Evolutionary conservation across 2,888 invertebrate species (phyloP), one percentile per base, ranked within the genome.

Genomic region (Megaustenia siamemsis): DNA sequence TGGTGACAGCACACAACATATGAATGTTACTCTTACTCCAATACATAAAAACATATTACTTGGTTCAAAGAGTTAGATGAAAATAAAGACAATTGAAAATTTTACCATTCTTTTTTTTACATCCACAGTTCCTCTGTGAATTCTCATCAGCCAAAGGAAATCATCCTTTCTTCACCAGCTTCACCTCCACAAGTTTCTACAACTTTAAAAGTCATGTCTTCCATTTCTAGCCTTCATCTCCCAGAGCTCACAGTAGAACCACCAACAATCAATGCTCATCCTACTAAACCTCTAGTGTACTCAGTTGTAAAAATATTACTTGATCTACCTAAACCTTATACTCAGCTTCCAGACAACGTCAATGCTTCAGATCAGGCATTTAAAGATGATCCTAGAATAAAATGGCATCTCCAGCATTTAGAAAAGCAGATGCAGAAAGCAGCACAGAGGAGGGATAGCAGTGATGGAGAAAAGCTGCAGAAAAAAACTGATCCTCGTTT

Each of bases 311-410:
- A 82, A 35, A 66, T 87, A 12, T 81, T 82, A 4, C 66, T 87
- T 10, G 35, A 63, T n/a, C 28, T 69, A 4, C 45, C 85, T 15
- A 87, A 87, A 82, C 86, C 86, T 4, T 88, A 88, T 63, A 81
- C 85, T 28, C 82, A 88, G 66, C 85, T 91, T 35, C 92, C 91
- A 15, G 66, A 84, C 38, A 86, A 88, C 80, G 77, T 92, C 0
- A 87, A 91, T 83, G 79, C 90, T 5, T 85, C 87, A 35, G 90
- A 92, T 83, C 76, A 88, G 3, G 82, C 86, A 56, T 92, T 87
- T 78, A 90, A 90, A 83, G 86, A 86, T 79, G 92, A 92, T 84
- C 92, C 92, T 0, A 88, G 92, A 71, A 88, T 92, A 81, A 89
- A 90, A 86, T 90, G 90, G 56, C 86, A 87, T 53, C 32, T 86